A percentile compares a stretch with the other conserved stretches of the same genome.
Conservation (phyloP, 1,140 invertebrate genomes). For the Phocides pigmalion region DNA sequence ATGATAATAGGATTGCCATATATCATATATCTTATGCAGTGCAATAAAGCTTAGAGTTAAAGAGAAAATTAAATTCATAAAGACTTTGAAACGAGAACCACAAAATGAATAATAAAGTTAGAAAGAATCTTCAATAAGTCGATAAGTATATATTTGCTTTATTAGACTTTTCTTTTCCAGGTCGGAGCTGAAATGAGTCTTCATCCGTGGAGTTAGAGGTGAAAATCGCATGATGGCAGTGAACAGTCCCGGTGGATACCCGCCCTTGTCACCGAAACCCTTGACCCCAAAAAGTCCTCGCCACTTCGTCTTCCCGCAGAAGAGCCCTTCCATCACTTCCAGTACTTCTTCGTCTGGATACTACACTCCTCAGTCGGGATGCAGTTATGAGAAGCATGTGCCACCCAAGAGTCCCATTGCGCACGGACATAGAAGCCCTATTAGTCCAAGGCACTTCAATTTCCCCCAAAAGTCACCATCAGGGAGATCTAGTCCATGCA, state of each 20-base stretch:
- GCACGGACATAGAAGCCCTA: slow-evolving; percentile 74
- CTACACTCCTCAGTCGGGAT: slow-evolving; percentile 80
- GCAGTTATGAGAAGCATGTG: slow-evolving; percentile 79
- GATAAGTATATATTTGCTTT: slow-evolving; percentile 11
- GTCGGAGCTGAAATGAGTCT: slow-evolving; percentile 46
- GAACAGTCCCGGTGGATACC: slow-evolving; percentile 80
- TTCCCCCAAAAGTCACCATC: slow-evolving; percentile 72
- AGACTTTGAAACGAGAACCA: background rate
- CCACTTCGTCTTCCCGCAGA: slow-evolving; percentile 81
- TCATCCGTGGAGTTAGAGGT: slow-evolving; percentile 45
- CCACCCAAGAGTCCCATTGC: slow-evolving; percentile 75
- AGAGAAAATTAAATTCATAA: slow-evolving; percentile 6
- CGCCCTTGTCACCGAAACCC: slow-evolving; percentile 78
- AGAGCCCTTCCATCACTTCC: slow-evolving; percentile 79
- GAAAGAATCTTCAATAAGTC: background rate
- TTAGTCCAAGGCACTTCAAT: slow-evolving; percentile 79
- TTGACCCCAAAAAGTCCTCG: slow-evolving; percentile 79
- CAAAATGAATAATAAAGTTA: background rate
- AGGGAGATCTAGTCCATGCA: slow-evolving; percentile 66
- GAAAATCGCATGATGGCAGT: slow-evolving; percentile 70
- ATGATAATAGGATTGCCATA: slow-evolving; percentile 3
- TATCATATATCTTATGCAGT: slow-evolving; percentile 6
- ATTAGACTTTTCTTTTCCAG: slow-evolving; percentile 42
- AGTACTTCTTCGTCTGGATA: slow-evolving; percentile 80
- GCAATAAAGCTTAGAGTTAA: background rate